phyloP scores from a whole-genome alignment of 2,888 invertebrate genomes.

The Acanthosoma haemorrhoidale region DNA sequence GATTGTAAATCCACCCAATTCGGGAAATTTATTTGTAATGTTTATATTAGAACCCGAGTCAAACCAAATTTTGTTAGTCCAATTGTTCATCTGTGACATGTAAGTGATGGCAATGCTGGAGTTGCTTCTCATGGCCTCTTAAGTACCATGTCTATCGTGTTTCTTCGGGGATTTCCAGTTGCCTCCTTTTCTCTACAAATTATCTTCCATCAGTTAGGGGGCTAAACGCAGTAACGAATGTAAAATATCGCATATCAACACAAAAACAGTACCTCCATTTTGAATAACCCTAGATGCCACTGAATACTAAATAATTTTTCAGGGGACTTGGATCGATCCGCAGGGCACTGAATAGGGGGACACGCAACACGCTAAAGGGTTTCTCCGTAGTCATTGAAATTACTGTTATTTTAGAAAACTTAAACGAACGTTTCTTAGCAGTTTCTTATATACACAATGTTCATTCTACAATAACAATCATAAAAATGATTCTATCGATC shows the following conservation, averaged over 20 bases:
- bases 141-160: background rate
- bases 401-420: too few species aligned
- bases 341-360: background rate
- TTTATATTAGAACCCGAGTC: conserved; percentile 5
- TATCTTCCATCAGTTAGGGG: background rate
- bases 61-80: conserved; percentile 1
- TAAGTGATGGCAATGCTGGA: background rate
- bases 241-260: conserved; percentile 17
- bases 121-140: conserved; percentile 29
- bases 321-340: background rate
- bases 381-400: too few species aligned
- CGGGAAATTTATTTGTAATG: conserved; percentile 8
- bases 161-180: background rate
- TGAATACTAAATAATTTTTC: conserved; percentile 4
- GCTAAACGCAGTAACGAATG: background rate
- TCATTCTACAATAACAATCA: too few species aligned
- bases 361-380: background rate
- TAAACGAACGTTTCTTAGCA: too few species aligned
- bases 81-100: conserved; percentile 33
- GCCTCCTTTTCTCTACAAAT: background rate
- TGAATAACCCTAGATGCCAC: conserved; percentile 18
- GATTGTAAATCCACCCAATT: conserved; percentile 39
- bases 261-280: conserved; percentile 31
- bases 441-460: too few species aligned
- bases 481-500: too few species aligned